Percentiles rank a stretch among this genome's conserved stretches.
Conservation (phyloP, 2,113 vertebrate species). For the Pogona vitticeps region DNA sequence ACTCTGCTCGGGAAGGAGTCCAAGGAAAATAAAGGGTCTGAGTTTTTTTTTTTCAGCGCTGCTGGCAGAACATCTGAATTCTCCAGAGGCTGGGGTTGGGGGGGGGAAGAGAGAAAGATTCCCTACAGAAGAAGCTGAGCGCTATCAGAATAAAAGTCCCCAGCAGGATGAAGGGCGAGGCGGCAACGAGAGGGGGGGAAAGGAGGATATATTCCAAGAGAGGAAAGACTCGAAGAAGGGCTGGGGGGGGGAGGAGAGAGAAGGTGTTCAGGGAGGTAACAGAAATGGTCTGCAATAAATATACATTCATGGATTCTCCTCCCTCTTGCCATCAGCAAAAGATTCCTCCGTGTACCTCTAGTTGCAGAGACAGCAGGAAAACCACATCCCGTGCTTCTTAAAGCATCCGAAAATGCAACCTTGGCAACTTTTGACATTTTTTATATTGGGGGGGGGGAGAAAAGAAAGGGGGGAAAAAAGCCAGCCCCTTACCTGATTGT, state of each 20-base stretch:
- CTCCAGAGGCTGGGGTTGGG: constrained; percentile 65
- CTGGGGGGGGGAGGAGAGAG: not conserved
- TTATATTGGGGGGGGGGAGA: too few species aligned
- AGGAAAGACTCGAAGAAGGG: not conserved
- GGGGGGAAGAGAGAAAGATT: not conserved
- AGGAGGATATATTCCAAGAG: constrained; percentile 58
- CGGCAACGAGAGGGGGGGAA: constrained; percentile 11
- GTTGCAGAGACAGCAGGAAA: constrained; percentile 12
- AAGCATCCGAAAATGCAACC: not conserved
- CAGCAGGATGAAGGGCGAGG: constrained; percentile 19
- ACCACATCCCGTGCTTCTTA: not conserved
- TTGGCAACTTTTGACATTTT: constrained; percentile 2
- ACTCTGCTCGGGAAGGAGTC: constrained; percentile 54
- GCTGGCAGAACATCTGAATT: constrained; percentile 74
- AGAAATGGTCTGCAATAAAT: constrained; percentile 58
- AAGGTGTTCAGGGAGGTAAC: not conserved
- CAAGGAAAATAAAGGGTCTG: constrained; percentile 77
- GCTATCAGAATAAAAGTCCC: constrained; percentile 74
- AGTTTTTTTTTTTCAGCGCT: constrained; percentile 57
- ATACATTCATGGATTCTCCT: constrained; percentile 24
- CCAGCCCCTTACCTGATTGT: constrained; percentile 86
- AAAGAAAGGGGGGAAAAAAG: not conserved
- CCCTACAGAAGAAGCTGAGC: constrained; percentile 35
- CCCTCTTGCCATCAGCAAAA: constrained; percentile 42
- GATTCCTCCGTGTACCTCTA: constrained; percentile 2